Percentiles rank a stretch among this genome's conserved stretches.
These are phyloP conservation scores for Enteromius paludinosus DNA, from an alignment of 2,797 vertebrate species.

Conservation along the genomic window DNA sequence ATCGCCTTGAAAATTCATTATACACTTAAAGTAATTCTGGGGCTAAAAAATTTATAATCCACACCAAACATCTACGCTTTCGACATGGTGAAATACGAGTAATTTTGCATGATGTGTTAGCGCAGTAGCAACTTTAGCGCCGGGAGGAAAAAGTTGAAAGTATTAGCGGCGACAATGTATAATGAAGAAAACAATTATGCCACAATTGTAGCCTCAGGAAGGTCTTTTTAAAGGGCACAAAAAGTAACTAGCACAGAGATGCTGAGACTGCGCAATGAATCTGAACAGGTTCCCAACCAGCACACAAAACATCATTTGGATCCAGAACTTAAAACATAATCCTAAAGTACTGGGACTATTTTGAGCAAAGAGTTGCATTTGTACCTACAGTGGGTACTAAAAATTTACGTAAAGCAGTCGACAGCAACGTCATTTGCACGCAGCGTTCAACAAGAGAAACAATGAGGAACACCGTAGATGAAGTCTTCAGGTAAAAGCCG, in stretches of 20 bases:
- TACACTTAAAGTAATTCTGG: slow-evolving; percentile 56
- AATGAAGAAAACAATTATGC: slow-evolving; percentile 35
- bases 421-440: too few relatives aligned
- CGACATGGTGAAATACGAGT: slow-evolving; percentile 38
- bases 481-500: too few relatives aligned
- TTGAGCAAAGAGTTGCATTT: too few relatives aligned
- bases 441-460: too few relatives aligned
- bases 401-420: too few relatives aligned
- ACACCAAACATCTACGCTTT: slow-evolving; percentile 45
- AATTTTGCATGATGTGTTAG: slow-evolving; percentile 42
- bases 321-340: background rate
- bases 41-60: slow-evolving; percentile 54
- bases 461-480: too few relatives aligned
- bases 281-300: background rate
- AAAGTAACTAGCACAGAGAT: background rate
- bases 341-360: too few relatives aligned
- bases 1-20: slow-evolving; percentile 62
- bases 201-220: background rate
- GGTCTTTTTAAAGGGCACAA: slow-evolving; percentile 3
- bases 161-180: slow-evolving; percentile 27
- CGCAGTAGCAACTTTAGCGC: background rate
- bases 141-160: slow-evolving; percentile 24
- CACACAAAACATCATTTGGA: background rate
- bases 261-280: slow-evolving; percentile 7
- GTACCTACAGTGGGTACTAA: too few relatives aligned